These are phyloP conservation scores for Ameiurus melas DNA, from an alignment of 2,113 vertebrate species.

Conservation along the genomic window DNA sequence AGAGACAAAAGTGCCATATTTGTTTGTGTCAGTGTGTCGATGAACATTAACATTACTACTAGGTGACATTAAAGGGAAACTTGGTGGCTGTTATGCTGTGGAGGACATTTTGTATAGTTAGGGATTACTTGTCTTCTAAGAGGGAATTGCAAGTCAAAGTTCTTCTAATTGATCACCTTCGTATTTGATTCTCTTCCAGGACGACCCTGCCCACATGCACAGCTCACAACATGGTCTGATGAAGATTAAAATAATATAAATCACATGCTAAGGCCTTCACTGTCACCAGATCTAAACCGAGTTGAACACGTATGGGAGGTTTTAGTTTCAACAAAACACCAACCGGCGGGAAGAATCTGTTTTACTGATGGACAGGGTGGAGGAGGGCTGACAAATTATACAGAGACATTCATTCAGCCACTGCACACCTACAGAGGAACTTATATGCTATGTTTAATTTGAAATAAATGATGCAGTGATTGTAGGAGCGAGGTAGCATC, in stretches of 20 bases:
- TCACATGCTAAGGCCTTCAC: background rate
- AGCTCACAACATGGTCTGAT: background rate
- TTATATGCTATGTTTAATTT: slow-evolving; percentile 3
- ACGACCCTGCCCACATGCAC: background rate
- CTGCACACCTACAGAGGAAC: background rate
- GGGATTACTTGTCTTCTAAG: background rate
- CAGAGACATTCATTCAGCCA: background rate
- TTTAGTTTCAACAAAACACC: background rate
- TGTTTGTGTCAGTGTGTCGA: background rate
- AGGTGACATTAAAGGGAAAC: background rate
- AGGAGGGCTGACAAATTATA: slow-evolving; percentile 4
- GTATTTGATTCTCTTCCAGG: background rate
- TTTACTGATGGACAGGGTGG: background rate
- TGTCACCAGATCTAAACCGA: background rate
- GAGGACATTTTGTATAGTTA: background rate
- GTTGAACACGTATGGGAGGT: background rate
- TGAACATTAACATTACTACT: background rate
- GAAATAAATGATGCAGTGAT: slow-evolving; percentile 5
- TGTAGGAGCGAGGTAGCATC: background rate
- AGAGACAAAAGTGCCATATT: background rate
- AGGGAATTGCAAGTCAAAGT: background rate
- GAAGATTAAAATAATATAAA: background rate
- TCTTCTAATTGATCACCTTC: background rate
- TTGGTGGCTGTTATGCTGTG: background rate
- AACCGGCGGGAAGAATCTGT: background rate